Evolutionary conservation across 2,888 invertebrate species (phyloP), one percentile per base, ranked within the genome.

Genomic region (Conus canariensis): DNA sequence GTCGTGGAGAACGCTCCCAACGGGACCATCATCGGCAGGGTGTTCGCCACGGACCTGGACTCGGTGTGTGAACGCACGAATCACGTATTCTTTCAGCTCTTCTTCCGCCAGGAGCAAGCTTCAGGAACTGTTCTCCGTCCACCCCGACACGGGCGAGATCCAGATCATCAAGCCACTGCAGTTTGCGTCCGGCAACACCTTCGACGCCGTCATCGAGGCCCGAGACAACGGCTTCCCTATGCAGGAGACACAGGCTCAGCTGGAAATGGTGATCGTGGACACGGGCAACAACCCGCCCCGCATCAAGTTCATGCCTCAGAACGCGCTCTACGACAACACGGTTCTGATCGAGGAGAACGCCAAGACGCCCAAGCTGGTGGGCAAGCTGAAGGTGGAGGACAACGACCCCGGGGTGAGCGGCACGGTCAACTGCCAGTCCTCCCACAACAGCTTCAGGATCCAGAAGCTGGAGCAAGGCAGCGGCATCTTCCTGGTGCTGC

Each of bases 231-330:
- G 94, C 9, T 91, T 91, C 67, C 93, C 93, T 30, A 91, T 94
- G 9, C 92, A 91, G 45, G 91, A 93, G 25, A 92, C 94, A 0
- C 93, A 93, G 64, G 98, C 99, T 6, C 92, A 90, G 22, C 93
- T 96, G 97, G 98, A 92, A 45, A 93, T 94, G 59, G 93, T 91
- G 56, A 93, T 95, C 80, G 91, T 98, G 58, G 98, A 98, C 7
- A 98, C 99, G 0, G 97, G 98, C 93, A 99, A 99, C 97, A 98
- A 99, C 96, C 98, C 98, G 0, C 98, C 98, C 90, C 97, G 98
- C 5, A 97, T 98, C 0, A 98, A 98, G 93, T 98, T 98, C 25
- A 98, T 98, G 96, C 97, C 99, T 90, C 97, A 98, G 93, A 97
- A 98, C 94, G 85, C 91, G 12, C 90, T 91, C 56, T 88, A 88